Evolutionary conservation across 2,888 invertebrate species (phyloP), one percentile per base, ranked within the genome.

Genomic region (Zhengitettix transpicula): DNA sequence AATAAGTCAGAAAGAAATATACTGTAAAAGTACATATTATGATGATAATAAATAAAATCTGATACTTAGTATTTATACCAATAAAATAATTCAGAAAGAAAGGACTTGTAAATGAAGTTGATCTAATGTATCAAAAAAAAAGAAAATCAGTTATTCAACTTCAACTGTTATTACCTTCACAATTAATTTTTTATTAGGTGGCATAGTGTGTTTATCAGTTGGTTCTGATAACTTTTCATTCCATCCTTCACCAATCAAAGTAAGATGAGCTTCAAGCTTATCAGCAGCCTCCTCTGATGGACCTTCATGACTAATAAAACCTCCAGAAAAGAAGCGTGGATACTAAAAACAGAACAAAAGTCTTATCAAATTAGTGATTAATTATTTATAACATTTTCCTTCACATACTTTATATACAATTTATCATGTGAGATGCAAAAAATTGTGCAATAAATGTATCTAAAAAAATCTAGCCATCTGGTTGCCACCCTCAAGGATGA

Each of bases 161-260:
- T 28, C 28, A 5, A 28, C 28, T 7, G 7, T 5, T 7, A 28
- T 28, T 2, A 92, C 86, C 75, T 78, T 80, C 0, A 81, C 84
- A 51, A 79, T 76, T 52, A 89, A 71, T 56, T 73, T 77, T 69
- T 84, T 85, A 58, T 82, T 79, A 0, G 87, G 85, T 14, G 78
- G 74, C 0, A 76, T 76, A 3, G 73, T 68, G 66, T 81, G 81
- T 58, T 78, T 71, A 61, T 80, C 81, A 40, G 78, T 75, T 42
- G 78, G 73, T 62, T 82, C 80, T 0, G 74, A 67, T 55, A 81
- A 71, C 58, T 78, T 79, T 44, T 83, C 79, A 1, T 76, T 75
- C 91, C 94, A 96, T 0, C 96, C 96, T 63, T 78, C 74, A 0
- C 89, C 93, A 64, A 81, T 75, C 67, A 95, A 79, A 42, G 81